phyloP scores from a whole-genome alignment of 2,797 vertebrate species.

The Lacerta bilineata region DNA sequence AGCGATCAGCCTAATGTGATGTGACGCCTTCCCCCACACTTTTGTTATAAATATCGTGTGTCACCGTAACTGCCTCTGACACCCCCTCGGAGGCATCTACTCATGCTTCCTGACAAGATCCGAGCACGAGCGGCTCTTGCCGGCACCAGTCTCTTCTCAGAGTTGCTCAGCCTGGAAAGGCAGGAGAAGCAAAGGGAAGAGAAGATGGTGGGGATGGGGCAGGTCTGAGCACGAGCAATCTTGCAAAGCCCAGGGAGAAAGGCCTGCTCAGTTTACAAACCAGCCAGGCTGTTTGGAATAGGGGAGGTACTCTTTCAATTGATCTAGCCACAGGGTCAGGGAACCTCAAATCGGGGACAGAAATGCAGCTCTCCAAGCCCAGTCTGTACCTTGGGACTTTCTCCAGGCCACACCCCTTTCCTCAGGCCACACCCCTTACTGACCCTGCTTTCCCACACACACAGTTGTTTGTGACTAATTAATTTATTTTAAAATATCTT shows the following conservation, averaged over 20 bases:
- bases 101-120: constrained; percentile 60
- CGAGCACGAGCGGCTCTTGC: constrained; percentile 51
- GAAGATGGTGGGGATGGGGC: background rate
- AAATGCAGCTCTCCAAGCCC: no score
- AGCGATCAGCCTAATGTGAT: constrained; percentile 69
- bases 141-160: background rate
- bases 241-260: background rate
- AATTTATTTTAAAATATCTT: no score
- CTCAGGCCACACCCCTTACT: no score
- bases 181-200: background rate
- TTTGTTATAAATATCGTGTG: constrained; percentile 77
- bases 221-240: background rate
- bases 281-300: background rate
- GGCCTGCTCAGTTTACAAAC: background rate
- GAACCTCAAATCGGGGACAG: background rate
- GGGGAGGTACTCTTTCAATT: background rate
- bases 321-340: background rate
- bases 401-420: no score
- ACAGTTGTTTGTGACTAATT: no score
- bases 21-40: constrained; percentile 77
- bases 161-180: background rate
- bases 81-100: constrained; percentile 76
- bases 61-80: constrained; percentile 76
- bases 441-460: no score
- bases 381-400: no score